Base-by-base conservation (phyloP, 1,140 invertebrate species). In the Cherax destructor region DNA sequence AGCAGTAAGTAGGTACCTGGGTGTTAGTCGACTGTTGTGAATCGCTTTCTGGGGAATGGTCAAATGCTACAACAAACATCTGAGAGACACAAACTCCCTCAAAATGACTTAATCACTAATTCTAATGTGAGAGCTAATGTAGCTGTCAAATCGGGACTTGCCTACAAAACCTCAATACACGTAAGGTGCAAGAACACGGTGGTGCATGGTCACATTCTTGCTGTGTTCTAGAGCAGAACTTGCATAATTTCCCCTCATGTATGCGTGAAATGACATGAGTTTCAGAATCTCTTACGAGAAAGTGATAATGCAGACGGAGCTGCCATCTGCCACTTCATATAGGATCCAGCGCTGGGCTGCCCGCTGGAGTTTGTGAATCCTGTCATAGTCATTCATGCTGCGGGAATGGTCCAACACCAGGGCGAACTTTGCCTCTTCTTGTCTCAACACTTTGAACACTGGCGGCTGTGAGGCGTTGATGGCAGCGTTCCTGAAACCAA, bases 401-500 rank as follows among this genome's bases (percentile, higher is more conserved):
- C 56, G 13, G 21, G 86, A 88, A 41, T 88, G 21, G 77, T 88
- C 86, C 56, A 88, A 77, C 30, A 88, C 86, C 30, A 88, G 77
- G 76, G 77, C 56, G 49, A 80, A 88, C 77, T 69, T 88, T 13
- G 86, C 77, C 52, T 61, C 56, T n/a, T 47, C 76, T 50, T 88
- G 24, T 2, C 78, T 56, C 10, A 88, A 9, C 59, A 88, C 76
- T 6, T n/a, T 69, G 56, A 88, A 79, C 30, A 13, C 56, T 6
- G 86, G 77, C 10, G 86, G 16, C 4, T 24, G 30, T 6, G n/a
- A 49, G 4, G 50, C 16, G 16, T 69, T 69, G 5, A 9, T 76
- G 4, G 86, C 30, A 10, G 61, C 77, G 52, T 79, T 59, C 41
- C 86, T 88, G 86, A 41, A 41, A 41, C 30, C 30, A 41, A 0